Conservation (phyloP, 1,140 invertebrate genomes). For the Tenebrio molitor region DNA sequence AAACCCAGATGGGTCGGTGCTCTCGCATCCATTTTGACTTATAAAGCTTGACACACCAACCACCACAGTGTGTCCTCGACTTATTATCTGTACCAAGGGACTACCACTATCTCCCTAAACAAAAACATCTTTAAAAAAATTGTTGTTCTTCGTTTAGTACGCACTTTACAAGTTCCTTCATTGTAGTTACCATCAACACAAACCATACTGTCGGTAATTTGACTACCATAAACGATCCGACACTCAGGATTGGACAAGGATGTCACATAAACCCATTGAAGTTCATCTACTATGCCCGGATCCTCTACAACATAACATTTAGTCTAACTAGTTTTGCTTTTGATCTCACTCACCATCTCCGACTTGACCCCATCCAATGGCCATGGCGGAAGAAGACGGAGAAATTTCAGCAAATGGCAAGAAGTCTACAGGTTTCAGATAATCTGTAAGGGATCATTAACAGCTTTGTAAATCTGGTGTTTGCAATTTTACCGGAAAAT, state of each 20-base stretch:
- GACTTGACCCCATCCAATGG: conserved; percentile 7
- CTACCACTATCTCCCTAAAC: conserved; percentile 32
- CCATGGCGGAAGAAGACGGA: not conserved
- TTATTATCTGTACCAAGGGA: conserved; percentile 8
- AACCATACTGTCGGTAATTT: no score
- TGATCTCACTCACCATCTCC: not conserved
- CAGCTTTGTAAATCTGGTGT: no score
- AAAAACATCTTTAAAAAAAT: not conserved
- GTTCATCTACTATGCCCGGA: not conserved
- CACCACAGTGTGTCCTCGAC: not conserved
- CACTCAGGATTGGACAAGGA: conserved; percentile 5
- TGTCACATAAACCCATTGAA: not conserved
- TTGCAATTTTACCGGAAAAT: conserved; percentile 23
- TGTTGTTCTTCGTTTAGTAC: not conserved
- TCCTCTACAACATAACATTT: not conserved
- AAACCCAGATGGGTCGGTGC: no score
- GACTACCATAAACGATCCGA: conserved; percentile 3
- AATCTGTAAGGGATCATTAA: not conserved
- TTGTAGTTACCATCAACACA: no score
- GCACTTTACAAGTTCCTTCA: no score
- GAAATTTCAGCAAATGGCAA: not conserved
- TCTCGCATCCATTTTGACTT: conserved; percentile 4
- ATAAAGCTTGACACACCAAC: not conserved
- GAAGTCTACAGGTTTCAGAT: conserved; percentile 8
- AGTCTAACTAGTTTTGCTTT: not conserved